A percentile compares a stretch with the other conserved stretches of the same genome.
These are phyloP conservation scores for Drosophila subquinaria DNA, from an alignment of 2,888 invertebrate genomes.

Conservation along the genomic window DNA sequence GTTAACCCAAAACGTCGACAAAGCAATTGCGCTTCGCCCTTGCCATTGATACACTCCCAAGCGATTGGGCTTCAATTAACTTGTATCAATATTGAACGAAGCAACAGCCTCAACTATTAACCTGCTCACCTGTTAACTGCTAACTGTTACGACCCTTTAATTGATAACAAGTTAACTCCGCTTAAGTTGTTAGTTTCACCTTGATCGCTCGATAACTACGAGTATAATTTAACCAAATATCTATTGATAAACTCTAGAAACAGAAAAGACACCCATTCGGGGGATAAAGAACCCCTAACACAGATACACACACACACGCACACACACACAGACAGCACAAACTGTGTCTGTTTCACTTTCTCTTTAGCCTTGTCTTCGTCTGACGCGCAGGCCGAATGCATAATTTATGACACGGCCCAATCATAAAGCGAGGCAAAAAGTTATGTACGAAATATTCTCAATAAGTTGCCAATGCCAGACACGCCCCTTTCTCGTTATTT, in stretches of 20 bases:
- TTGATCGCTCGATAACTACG: slow-evolving; percentile 8
- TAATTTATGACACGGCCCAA: slow-evolving; percentile 82
- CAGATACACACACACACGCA: slow-evolving; percentile 12
- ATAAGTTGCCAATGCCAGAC: slow-evolving; percentile 62
- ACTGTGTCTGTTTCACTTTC: slow-evolving; percentile 22
- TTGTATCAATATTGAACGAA: slow-evolving; percentile 79
- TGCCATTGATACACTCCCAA: slow-evolving; percentile 61
- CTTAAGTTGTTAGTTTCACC: slow-evolving; percentile 2
- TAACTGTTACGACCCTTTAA: slow-evolving; percentile 4
- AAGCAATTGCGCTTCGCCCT: slow-evolving; percentile 28
- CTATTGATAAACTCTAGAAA: slow-evolving; percentile 19
- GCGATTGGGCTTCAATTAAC: slow-evolving; percentile 77
- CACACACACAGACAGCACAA: slow-evolving; percentile 10
- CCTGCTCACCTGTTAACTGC: slow-evolving; percentile 10
- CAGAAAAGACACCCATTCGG: slow-evolving; percentile 10
- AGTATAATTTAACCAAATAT: not conserved
- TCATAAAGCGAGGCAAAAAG: slow-evolving; percentile 69
- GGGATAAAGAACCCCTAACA: not conserved
- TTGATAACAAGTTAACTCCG: slow-evolving; percentile 9
- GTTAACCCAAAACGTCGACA: slow-evolving; percentile 57
- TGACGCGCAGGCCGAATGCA: slow-evolving; percentile 66
- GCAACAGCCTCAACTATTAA: slow-evolving; percentile 35
- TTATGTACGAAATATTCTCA: slow-evolving; percentile 54
- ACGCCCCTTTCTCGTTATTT: slow-evolving; percentile 51
- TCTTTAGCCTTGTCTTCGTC: slow-evolving; percentile 46